A percentile compares a stretch with the other conserved stretches of the same genome.
These are phyloP conservation scores for Rhopalosiphum maidis DNA, from an alignment of 1,140 invertebrate genomes.

Conservation along the genomic window DNA sequence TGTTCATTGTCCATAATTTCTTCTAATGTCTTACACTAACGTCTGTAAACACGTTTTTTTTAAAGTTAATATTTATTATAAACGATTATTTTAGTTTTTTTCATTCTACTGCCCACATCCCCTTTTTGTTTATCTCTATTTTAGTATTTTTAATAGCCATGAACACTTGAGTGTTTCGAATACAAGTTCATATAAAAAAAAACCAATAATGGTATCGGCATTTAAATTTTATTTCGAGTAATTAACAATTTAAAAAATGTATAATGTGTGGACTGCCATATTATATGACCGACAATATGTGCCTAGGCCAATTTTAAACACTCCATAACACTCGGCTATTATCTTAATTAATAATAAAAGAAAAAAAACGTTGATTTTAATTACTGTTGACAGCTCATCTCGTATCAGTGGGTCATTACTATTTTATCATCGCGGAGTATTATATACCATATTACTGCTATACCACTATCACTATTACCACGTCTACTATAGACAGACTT, in stretches of 20 bases:
- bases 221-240: conserved; percentile 37
- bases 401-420: background rate
- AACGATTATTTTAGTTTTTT: conserved; percentile 20
- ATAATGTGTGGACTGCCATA: background rate
- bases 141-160: conserved; percentile 37
- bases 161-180: background rate
- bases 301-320: background rate
- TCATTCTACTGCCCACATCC: background rate
- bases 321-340: too few species aligned
- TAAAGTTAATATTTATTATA: background rate
- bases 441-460: background rate
- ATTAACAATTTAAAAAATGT: conserved; percentile 24
- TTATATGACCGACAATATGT: background rate
- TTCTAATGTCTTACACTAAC: conserved; percentile 30
- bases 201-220: conserved; percentile 16
- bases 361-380: conserved; percentile 26
- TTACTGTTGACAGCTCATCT: conserved; percentile 19
- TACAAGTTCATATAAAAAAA: conserved; percentile 13
- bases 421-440: background rate
- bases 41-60: conserved; percentile 35
- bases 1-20: conserved; percentile 41
- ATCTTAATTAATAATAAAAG: conserved; percentile 30
- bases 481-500: background rate
- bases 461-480: background rate
- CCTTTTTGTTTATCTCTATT: conserved; percentile 37